phyloP scores from a whole-genome alignment of 2,113 vertebrate genomes.

The Mormyrus lacerda region DNA sequence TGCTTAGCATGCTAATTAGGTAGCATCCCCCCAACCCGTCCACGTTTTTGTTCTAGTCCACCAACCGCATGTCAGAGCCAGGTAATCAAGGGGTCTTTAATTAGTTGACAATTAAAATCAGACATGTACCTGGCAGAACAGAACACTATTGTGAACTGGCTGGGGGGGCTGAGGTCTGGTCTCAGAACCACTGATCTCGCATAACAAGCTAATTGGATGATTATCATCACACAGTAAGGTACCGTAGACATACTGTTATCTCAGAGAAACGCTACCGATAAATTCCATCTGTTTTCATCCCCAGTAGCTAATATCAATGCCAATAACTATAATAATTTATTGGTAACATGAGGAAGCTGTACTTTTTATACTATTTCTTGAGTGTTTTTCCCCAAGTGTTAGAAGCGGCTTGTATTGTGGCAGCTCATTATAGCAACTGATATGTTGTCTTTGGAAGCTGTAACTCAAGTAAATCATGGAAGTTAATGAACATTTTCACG shows the following conservation, averaged over 20 bases:
- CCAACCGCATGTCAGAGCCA: not conserved
- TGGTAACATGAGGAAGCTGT: not conserved
- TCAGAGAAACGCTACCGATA: not conserved
- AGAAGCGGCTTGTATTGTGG: constrained; percentile 19
- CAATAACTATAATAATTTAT: not conserved
- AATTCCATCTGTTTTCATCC: not conserved
- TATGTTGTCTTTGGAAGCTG: constrained; percentile 37
- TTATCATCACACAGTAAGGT: not conserved
- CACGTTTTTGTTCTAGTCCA: not conserved
- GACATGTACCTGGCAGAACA: not conserved
- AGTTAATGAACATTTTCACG: constrained; percentile 52
- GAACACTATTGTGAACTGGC: not conserved
- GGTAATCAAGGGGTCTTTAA: not conserved
- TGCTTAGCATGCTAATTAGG: not conserved
- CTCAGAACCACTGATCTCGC: not conserved
- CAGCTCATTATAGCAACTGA: constrained; percentile 21
- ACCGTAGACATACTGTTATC: not conserved
- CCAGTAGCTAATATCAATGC: not conserved
- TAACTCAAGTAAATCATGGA: constrained; percentile 39
- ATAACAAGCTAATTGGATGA: constrained; percentile 4
- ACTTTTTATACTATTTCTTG: not conserved
- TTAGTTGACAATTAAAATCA: constrained; percentile 1
- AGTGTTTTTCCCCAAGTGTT: not conserved
- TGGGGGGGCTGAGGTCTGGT: not conserved
- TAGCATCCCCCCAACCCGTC: not conserved